Percentiles rank a stretch among this genome's conserved stretches.
These are phyloP conservation scores for Silurus asotus DNA, from an alignment of 2,113 vertebrate genomes.

Conservation along the genomic window DNA sequence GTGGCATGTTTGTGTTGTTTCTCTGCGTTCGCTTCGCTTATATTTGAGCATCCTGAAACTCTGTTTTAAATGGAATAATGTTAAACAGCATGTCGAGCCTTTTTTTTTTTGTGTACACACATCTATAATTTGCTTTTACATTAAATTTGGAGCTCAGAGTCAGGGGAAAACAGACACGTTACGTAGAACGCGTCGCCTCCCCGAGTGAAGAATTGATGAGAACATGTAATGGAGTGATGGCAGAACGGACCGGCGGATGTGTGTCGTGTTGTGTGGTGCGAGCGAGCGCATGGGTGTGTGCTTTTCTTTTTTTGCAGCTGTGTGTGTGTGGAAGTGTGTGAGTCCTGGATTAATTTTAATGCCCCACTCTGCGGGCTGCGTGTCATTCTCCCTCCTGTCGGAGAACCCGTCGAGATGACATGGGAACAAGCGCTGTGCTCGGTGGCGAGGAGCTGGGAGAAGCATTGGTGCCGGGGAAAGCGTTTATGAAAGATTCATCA, in stretches of 20 bases:
- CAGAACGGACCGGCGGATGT: constrained; percentile 65
- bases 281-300: constrained; percentile 29
- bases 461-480: constrained; percentile 77
- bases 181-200: constrained; percentile 73
- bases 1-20: constrained; percentile 34
- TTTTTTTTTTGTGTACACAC: constrained; percentile 65
- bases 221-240: constrained; percentile 73
- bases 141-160: constrained; percentile 69
- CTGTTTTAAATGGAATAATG: constrained; percentile 76
- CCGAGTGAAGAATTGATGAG: constrained; percentile 79
- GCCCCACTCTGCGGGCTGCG: constrained; percentile 78
- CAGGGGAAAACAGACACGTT: constrained; percentile 56
- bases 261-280: constrained; percentile 53
- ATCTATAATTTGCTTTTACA: constrained; percentile 50
- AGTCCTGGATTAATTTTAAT: constrained; percentile 94
- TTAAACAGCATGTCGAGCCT: constrained; percentile 71
- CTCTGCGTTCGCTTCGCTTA: constrained; percentile 36
- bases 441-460: constrained; percentile 43
- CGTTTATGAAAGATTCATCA: constrained; percentile 99
- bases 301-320: neutral
- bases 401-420: constrained; percentile 77
- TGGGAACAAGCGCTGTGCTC: constrained; percentile 80
- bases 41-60: constrained; percentile 59
- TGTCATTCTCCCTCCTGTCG: constrained; percentile 79
- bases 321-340: constrained; percentile 59